Conservation (phyloP, 1,140 invertebrate species). For the Hermatobates lingyangjiaoensis region DNA sequence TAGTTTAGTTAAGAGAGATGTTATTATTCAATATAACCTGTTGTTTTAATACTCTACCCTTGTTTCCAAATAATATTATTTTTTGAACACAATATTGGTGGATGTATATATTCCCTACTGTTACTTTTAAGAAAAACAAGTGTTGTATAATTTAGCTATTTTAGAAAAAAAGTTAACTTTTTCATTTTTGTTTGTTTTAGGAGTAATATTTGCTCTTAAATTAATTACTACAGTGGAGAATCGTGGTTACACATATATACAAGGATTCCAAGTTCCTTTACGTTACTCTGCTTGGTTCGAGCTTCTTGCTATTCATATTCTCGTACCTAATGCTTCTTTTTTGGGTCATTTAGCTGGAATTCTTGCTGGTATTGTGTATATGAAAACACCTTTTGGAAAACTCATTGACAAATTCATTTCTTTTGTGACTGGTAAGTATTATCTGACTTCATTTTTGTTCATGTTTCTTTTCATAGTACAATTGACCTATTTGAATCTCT, state of each 20-base stretch:
- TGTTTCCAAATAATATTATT: too few species aligned
- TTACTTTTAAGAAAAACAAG: too few species aligned
- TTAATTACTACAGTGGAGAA: slow-evolving; percentile 34
- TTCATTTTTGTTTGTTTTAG: slow-evolving; percentile 19
- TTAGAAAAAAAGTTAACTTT: too few species aligned
- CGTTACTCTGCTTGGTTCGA: slow-evolving; percentile 45
- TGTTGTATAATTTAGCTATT: too few species aligned
- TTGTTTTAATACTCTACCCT: too few species aligned
- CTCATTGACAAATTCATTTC: slow-evolving; percentile 28
- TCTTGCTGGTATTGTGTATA: slow-evolving; percentile 41
- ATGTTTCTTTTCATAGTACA: too few species aligned
- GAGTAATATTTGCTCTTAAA: slow-evolving; percentile 44
- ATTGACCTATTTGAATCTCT: too few species aligned
- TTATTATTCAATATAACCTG: too few species aligned
- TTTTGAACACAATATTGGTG: too few species aligned
- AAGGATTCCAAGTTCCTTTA: slow-evolving; percentile 35
- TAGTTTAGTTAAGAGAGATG: too few species aligned
- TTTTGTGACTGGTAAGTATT: slow-evolving; percentile 21
- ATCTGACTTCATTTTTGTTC: too few species aligned
- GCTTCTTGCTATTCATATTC: slow-evolving; percentile 41
- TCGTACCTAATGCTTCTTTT: slow-evolving; percentile 39
- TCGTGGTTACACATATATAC: slow-evolving; percentile 25
- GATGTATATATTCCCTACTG: too few species aligned
- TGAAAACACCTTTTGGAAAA: slow-evolving; percentile 35
- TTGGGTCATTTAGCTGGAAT: slow-evolving; percentile 50